These are phyloP conservation scores for Schizaphis graminum DNA, from an alignment of 2,888 invertebrate species.

Conservation along the genomic window DNA sequence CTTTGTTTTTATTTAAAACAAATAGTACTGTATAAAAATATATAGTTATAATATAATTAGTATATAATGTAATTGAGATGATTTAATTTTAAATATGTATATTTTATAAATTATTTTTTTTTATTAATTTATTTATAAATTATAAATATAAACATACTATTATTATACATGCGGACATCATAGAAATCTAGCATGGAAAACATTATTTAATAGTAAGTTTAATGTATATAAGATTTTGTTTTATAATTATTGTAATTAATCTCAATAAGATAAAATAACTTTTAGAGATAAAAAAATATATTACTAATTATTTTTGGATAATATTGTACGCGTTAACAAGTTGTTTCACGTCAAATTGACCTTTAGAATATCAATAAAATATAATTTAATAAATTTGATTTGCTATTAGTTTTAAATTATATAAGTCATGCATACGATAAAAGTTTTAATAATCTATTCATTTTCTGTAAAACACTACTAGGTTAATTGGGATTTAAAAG, in stretches of 20 bases:
- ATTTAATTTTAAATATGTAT: neutral
- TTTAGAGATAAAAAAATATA: neutral
- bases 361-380: constrained; percentile 1
- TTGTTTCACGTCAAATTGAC: neutral
- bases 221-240: neutral
- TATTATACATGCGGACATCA: neutral
- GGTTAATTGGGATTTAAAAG: neutral
- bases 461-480: neutral
- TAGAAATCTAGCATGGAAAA: neutral
- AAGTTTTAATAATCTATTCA: neutral
- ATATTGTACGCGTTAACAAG: neutral
- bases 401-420: neutral
- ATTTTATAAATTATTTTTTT: neutral
- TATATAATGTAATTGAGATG: neutral
- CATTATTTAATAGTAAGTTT: neutral
- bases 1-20: neutral
- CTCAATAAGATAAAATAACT: neutral
- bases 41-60: neutral
- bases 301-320: neutral
- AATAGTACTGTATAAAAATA: neutral
- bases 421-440: neutral
- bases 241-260: neutral
- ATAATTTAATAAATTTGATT: constrained; percentile 4
- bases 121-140: no score
- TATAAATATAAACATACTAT: neutral